Base-by-base conservation (phyloP, 2,797 vertebrate species). In the Taenioides sp. region DNA sequence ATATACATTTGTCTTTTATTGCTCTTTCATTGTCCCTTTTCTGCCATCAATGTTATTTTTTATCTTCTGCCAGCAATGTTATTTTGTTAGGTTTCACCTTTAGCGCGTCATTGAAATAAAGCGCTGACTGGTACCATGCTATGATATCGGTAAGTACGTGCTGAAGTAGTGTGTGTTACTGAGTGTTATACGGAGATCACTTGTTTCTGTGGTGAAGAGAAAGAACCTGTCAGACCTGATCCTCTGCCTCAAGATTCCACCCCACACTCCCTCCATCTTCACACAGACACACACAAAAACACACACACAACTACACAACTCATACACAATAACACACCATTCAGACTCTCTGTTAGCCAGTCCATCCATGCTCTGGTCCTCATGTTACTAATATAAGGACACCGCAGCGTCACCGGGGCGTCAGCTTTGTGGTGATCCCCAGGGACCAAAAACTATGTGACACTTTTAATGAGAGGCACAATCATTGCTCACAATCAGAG, bases 201-300 rank as follows among this genome's bases (percentile, higher is more conserved):
- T 75, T 17, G 0, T 64, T 65, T 61, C 52, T 58, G 28, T 70
- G 27, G 5, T 37, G 60, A 55, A 80, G 67, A 69, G 50, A 58
- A 67, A 73, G 61, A 92, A 87, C 91, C 77, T 70, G 89, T 83
- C 74, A 17, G 78, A 92, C 91, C 87, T 85, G 91, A 81, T 75
- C 11, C 58, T 67, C 81, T 78, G 74, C 76, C 23, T 79, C 72
- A 37, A 74, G 72, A 86, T 78, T 80, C 65, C 72, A 68, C 57
- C 57, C 28, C 11, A 4, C 62, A 31, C 58, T 37, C 20, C 28
- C 57, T 37, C 34, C 17, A 10, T 43, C 12, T 10, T 9, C 34
- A 20, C 20, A 37, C 31, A 20, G 9, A 7, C 7, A 31, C 16
- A 60, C 58, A 62, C 59, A 34, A 34, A n/a, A 1, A 4, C 55